These are phyloP conservation scores for Oophaga pumilio DNA, from an alignment of 2,113 vertebrate species.

Conservation along the genomic window DNA sequence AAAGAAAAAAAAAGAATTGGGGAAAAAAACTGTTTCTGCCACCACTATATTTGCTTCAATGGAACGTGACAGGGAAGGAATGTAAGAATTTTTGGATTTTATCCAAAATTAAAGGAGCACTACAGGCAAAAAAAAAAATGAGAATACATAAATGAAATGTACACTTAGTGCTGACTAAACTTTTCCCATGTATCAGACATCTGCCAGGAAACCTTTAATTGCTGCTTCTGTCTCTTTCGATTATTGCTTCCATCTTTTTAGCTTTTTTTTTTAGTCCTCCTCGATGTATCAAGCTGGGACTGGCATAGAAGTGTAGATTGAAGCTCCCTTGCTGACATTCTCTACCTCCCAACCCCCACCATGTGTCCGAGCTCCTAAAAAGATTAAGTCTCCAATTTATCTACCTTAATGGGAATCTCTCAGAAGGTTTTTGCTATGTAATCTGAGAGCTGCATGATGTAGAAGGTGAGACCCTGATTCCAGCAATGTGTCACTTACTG, in stretches of 20 bases:
- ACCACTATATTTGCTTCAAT: conserved; percentile 12
- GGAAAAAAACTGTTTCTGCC: neutral
- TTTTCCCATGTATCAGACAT: conserved; percentile 2
- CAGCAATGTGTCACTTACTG: no score
- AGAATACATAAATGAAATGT: conserved; percentile 2
- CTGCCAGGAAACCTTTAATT: neutral
- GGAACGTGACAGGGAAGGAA: neutral
- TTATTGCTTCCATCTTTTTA: conserved; percentile 16
- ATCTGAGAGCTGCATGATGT: no score
- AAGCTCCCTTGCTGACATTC: neutral
- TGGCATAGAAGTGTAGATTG: neutral
- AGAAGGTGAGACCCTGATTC: no score
- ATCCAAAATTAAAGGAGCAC: conserved; percentile 26
- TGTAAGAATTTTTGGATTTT: neutral
- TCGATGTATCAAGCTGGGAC: neutral
- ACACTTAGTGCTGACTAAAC: conserved; percentile 25
- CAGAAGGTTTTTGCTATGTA: neutral
- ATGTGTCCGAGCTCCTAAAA: no score
- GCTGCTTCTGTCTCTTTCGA: neutral
- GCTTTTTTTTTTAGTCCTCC: neutral
- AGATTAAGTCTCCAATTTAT: neutral
- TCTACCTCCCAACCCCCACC: no score
- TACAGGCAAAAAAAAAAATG: conserved; percentile 14
- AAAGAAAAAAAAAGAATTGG: conserved; percentile 3
- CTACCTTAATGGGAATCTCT: neutral